Conservation (phyloP, 2,888 invertebrate genomes). For the Trissolcus brochymenae region DNA sequence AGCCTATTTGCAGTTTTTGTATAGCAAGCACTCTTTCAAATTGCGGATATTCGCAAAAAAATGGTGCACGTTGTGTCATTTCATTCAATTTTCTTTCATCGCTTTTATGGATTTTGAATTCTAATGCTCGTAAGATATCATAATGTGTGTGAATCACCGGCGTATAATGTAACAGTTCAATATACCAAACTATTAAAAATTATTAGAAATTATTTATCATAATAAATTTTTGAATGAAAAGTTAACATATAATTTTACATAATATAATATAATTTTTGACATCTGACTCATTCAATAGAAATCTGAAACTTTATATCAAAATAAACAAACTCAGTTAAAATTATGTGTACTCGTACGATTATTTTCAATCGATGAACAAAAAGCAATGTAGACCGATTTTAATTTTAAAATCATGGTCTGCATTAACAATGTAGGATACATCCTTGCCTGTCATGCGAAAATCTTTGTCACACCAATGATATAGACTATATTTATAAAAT, state of each 20-base stretch:
- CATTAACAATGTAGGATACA: too few relatives aligned
- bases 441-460: too few relatives aligned
- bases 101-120: slow-evolving; percentile 26
- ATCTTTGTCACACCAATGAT: too few relatives aligned
- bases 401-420: too few relatives aligned
- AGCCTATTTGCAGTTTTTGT: slow-evolving; percentile 42
- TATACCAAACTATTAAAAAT: neutral
- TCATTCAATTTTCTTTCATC: slow-evolving; percentile 27
- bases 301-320: too few relatives aligned
- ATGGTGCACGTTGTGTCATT: slow-evolving; percentile 16
- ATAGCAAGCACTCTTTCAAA: slow-evolving; percentile 37
- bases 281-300: neutral
- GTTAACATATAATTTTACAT: too few relatives aligned
- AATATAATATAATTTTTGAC: neutral
- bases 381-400: too few relatives aligned
- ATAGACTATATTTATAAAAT: too few relatives aligned
- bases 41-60: slow-evolving; percentile 16
- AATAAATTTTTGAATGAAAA: neutral
- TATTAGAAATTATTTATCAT: neutral
- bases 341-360: too few relatives aligned
- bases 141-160: neutral
- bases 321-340: too few relatives aligned
- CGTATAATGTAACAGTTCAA: neutral
- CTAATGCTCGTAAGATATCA: slow-evolving; percentile 19
- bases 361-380: too few relatives aligned